phyloP scores from a whole-genome alignment of 2,888 invertebrate genomes.

The Drosophila limbata region DNA sequence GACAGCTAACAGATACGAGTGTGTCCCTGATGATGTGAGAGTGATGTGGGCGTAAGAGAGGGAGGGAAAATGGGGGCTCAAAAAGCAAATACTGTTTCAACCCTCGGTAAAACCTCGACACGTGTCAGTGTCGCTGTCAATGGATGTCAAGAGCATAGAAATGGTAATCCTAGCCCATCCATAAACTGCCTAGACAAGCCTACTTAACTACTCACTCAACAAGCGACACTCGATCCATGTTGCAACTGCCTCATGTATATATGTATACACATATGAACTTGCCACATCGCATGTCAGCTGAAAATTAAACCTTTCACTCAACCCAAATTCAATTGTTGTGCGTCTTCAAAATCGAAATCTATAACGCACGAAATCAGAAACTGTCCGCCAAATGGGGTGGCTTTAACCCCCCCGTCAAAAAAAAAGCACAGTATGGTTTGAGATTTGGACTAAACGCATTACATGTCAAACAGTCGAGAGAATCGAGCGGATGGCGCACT shows the following conservation, averaged over 20 bases:
- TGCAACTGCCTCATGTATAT: conserved; percentile 46
- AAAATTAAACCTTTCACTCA: conserved; percentile 79
- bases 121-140: conserved; percentile 78
- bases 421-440: conserved; percentile 20
- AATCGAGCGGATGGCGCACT: conserved; percentile 46
- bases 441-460: conserved; percentile 55
- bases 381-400: conserved; percentile 41
- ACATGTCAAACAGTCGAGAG: conserved; percentile 32
- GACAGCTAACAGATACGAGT: conserved; percentile 42
- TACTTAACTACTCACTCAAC: conserved; percentile 70
- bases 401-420: background rate
- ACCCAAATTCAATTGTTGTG: conserved; percentile 65
- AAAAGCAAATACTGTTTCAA: conserved; percentile 28
- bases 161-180: conserved; percentile 65
- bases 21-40: conserved; percentile 1
- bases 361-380: conserved; percentile 68
- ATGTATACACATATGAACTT: conserved; percentile 2
- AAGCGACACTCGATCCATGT: conserved; percentile 57
- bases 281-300: conserved; percentile 63
- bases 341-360: conserved; percentile 66
- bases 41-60: background rate
- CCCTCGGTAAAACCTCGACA: conserved; percentile 64
- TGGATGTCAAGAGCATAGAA: conserved; percentile 66
- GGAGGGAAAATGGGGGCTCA: background rate
- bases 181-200: conserved; percentile 68